Evolutionary conservation across 2,888 invertebrate species (phyloP), one percentile per base, ranked within the genome.

Genomic region (Drosophila kokeensis): DNA sequence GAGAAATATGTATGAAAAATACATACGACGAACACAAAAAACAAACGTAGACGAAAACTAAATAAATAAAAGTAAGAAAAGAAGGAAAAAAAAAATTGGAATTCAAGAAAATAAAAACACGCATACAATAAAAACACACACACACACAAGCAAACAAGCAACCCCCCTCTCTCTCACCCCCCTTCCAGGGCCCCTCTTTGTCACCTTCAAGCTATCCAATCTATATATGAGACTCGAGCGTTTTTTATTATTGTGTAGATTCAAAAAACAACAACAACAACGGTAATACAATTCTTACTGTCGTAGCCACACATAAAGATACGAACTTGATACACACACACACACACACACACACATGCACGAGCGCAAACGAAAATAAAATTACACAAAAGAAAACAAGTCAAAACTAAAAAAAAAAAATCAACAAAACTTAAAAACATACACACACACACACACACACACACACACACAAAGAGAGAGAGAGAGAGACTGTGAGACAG

Each of bases 321-420:
- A 88, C 83, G 84, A 84, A 81, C 89, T 84, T 87, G 89, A 89
- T 87, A 84, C 76, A 88, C 78, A 87, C 87, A 81, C 72, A 75
- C 64, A 73, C n/a, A n/a, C n/a, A n/a, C n/a, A n/a, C 59, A 68
- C 45, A 62, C 59, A 55, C 55, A 58, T 38, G 61, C 49, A 55
- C 62, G 64, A 38, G 29, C 53, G 72, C 73, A 66, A 73, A 74
- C 82, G 75, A 78, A 89, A 82, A 87, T 89, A 87, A 85, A 87
- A 85, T 85, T 85, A 85, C 89, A 85, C 89, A 85, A 89, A 85
- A 89, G 85, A 85, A 85, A 85, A 85, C 89, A 85, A 85, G 85
- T 85, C 85, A 78, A 85, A 85, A 87, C 85, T 85, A 87, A 85
- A 83, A 70, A 79, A 82, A 82, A 81, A 81, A 71, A 79, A 67